Evolutionary conservation across 2,888 invertebrate genomes (phyloP).

Genomic region (Chironomus tentans): DNA sequence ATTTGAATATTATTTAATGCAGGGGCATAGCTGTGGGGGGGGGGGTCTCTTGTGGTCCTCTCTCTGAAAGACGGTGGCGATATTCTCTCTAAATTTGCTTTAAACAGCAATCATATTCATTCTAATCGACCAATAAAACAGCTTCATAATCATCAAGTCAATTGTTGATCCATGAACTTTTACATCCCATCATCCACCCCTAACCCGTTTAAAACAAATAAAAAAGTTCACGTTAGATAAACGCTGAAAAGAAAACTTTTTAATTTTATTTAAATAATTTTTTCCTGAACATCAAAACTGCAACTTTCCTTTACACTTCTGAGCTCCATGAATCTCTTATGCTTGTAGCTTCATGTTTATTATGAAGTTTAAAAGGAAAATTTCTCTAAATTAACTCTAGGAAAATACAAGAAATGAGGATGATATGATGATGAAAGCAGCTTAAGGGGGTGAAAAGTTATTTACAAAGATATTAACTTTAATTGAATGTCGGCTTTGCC

Average conservation of each 20-base stretch:
- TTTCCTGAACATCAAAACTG: not conserved
- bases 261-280: not conserved
- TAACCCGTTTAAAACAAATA: no score
- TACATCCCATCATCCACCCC: no score
- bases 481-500: constrained; percentile 6
- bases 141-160: no score
- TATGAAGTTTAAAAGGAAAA: not conserved
- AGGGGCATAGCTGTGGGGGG: no score
- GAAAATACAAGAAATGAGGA: not conserved
- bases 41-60: no score
- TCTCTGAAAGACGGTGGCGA: no score
- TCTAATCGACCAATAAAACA: no score
- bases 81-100: no score
- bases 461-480: constrained; percentile 17
- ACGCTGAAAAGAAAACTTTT: not conserved
- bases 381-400: constrained; percentile 11
- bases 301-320: not conserved
- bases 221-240: not conserved
- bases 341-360: not conserved
- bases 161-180: no score
- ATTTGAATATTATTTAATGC: no score
- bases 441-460: constrained; percentile 20
- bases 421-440: constrained; percentile 19
- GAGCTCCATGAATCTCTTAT: not conserved
- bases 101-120: no score